Percentiles rank a stretch among this genome's conserved stretches.
phyloP scores from a whole-genome alignment of 2,888 invertebrate genomes.

The Eilema caniola region DNA sequence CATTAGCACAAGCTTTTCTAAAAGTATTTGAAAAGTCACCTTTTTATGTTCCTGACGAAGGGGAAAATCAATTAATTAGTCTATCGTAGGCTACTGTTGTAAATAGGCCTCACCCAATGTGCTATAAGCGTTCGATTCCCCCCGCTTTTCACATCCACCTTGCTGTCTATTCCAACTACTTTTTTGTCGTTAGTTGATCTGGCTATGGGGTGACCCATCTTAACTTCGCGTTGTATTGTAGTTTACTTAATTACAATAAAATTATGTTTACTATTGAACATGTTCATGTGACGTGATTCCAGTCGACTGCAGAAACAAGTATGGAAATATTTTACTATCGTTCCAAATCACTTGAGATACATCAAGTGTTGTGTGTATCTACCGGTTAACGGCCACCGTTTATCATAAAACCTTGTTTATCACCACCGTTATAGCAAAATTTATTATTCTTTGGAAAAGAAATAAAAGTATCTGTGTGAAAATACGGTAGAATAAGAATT shows the following conservation, averaged over 20 bases:
- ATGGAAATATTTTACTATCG: neutral
- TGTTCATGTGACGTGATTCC: neutral
- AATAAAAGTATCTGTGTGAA: neutral
- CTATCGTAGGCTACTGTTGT: neutral
- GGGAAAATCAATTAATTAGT: too few relatives aligned
- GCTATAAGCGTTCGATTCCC: too few relatives aligned
- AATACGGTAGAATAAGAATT: neutral
- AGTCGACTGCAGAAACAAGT: neutral
- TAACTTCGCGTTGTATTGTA: too few relatives aligned
- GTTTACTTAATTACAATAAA: too few relatives aligned
- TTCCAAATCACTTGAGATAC: slow-evolving; percentile 2
- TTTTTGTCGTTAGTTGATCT: too few relatives aligned
- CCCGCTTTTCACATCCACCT: too few relatives aligned
- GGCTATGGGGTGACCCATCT: too few relatives aligned
- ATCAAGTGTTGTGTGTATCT: neutral
- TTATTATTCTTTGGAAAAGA: neutral
- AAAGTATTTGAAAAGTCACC: too few relatives aligned
- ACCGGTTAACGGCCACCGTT: slow-evolving; percentile 1
- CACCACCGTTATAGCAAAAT: neutral
- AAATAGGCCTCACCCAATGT: neutral
- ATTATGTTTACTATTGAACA: too few relatives aligned
- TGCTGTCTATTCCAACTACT: too few relatives aligned
- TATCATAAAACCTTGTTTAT: slow-evolving; percentile 1
- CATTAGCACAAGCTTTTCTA: too few relatives aligned
- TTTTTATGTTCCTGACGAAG: too few relatives aligned